phyloP scores from a whole-genome alignment of 2,797 vertebrate species.

The Sebastes itinus region DNA sequence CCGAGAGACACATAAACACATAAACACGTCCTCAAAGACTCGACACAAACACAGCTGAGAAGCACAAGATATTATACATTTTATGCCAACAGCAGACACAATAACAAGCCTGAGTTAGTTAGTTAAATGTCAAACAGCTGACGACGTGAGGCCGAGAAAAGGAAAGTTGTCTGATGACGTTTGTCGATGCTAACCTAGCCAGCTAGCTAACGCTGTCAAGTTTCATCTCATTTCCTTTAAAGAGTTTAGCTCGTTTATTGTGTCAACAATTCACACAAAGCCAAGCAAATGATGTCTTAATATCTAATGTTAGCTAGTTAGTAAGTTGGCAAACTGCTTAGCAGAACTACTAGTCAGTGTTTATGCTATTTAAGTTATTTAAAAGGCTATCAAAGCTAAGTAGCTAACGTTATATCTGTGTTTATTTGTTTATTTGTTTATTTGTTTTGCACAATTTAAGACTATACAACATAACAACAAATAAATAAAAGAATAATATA shows the following conservation, averaged over 20 bases:
- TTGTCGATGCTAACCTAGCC: slow-evolving; percentile 55
- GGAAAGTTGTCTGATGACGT: slow-evolving; percentile 70
- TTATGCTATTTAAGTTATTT: not conserved
- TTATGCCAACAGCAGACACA: not conserved
- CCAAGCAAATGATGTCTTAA: not conserved
- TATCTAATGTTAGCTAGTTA: not conserved
- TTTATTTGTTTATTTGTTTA: too few species aligned
- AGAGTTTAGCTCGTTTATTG: not conserved
- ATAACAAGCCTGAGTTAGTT: not conserved
- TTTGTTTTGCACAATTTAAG: too few species aligned
- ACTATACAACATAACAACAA: too few species aligned
- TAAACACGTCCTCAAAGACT: not conserved
- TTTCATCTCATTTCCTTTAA: not conserved
- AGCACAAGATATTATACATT: too few species aligned
- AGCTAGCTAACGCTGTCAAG: slow-evolving; percentile 21
- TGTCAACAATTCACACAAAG: not conserved
- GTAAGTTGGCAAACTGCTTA: not conserved
- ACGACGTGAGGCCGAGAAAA: slow-evolving; percentile 37
- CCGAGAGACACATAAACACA: too few species aligned
- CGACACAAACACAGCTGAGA: rapidly evolving
- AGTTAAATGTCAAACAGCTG: slow-evolving; percentile 47
- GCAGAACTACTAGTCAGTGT: not conserved
- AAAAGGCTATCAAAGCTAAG: not conserved
- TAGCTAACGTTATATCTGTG: not conserved
- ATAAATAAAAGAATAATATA: too few species aligned